Evolutionary conservation across 2,113 vertebrate genomes (phyloP).

Genomic region (Salvator merianae): DNA sequence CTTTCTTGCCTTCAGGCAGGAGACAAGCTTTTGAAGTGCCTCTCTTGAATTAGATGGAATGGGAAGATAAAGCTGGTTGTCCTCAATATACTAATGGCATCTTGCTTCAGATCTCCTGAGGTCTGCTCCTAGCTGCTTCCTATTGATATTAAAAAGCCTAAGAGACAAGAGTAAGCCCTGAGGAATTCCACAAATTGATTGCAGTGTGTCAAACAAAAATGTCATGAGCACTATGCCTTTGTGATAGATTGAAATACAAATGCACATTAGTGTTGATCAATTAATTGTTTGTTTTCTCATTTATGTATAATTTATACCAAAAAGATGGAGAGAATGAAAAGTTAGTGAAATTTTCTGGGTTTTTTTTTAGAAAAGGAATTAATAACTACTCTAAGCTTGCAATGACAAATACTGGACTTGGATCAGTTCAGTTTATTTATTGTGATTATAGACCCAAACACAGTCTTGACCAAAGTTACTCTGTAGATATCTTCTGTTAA

Average conservation of each 20-base stretch:
- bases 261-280: background rate
- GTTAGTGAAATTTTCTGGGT: background rate
- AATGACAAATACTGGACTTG: background rate
- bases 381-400: background rate
- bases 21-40: too few species aligned
- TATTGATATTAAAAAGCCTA: too few species aligned
- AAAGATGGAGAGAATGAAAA: background rate
- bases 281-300: background rate
- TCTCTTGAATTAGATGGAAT: too few species aligned
- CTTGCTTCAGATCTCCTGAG: too few species aligned
- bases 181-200: too few species aligned
- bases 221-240: background rate
- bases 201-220: background rate
- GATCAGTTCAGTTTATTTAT: too few species aligned
- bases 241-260: background rate
- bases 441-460: too few species aligned
- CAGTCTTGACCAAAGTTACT: background rate
- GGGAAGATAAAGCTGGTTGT: too few species aligned
- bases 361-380: background rate
- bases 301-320: background rate
- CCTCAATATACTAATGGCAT: too few species aligned
- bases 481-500: background rate
- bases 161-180: too few species aligned
- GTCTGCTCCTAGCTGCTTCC: too few species aligned
- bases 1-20: too few species aligned